Conservation (phyloP, 2,888 invertebrate species). For the Eupithecia insigniata region DNA sequence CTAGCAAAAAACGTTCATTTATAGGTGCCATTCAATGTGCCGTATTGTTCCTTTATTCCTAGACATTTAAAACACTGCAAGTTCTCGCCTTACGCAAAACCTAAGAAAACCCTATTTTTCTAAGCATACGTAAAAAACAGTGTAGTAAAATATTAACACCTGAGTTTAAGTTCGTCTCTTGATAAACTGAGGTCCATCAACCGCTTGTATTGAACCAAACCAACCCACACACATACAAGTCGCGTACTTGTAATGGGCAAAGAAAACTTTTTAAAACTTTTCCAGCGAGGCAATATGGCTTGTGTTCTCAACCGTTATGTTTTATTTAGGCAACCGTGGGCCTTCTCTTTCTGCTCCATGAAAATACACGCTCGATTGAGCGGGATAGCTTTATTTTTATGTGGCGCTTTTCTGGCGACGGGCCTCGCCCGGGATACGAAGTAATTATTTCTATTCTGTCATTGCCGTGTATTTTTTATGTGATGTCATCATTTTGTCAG, state of each 20-base stretch:
- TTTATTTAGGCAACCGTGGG: conserved; percentile 81
- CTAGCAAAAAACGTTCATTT: no score
- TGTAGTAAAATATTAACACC: background rate
- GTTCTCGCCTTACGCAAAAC: background rate
- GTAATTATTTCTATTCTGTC: conserved; percentile 85
- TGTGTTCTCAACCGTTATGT: conserved; percentile 83
- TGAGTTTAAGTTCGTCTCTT: conserved; percentile 42
- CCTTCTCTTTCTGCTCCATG: conserved; percentile 66
- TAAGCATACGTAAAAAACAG: background rate
- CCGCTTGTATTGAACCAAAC: conserved; percentile 72
- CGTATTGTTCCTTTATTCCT: no score
- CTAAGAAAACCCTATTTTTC: background rate
- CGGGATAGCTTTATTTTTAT: conserved; percentile 64
- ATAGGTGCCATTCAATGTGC: no score
- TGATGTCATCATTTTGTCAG: conserved; percentile 66
- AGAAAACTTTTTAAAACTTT: conserved; percentile 85
- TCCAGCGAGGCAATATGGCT: conserved; percentile 85
- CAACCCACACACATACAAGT: conserved; percentile 72
- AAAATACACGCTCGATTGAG: conserved; percentile 53
- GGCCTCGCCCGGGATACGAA: conserved; percentile 83
- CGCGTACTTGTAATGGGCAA: conserved; percentile 83
- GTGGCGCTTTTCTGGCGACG: conserved; percentile 54
- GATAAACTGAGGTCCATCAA: conserved; percentile 66
- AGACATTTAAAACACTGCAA: no score
- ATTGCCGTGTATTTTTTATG: conserved; percentile 83